phyloP scores from a whole-genome alignment of 2,888 invertebrate species.

The Anagyrus pseudococci region DNA sequence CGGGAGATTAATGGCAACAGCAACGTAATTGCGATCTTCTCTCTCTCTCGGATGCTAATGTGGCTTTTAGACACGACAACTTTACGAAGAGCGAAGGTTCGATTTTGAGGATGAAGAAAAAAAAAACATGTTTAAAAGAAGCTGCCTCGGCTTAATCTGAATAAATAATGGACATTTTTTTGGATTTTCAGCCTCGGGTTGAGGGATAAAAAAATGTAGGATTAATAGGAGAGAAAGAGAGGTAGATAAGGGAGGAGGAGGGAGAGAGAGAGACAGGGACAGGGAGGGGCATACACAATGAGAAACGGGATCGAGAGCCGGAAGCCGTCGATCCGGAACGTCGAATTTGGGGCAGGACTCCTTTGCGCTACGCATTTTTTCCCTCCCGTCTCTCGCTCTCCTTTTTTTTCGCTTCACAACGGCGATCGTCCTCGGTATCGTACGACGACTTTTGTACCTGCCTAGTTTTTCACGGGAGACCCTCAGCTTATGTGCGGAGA shows the following conservation, averaged over 20 bases:
- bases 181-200: too few relatives aligned
- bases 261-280: neutral
- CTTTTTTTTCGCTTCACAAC: constrained; percentile 2
- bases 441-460: constrained; percentile 58
- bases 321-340: constrained; percentile 32
- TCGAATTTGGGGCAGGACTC: constrained; percentile 16
- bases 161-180: neutral
- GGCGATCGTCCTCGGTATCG: constrained; percentile 46
- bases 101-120: too few relatives aligned
- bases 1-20: too few relatives aligned
- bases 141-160: too few relatives aligned
- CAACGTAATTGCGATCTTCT: too few relatives aligned
- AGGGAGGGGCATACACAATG: neutral
- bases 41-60: too few relatives aligned
- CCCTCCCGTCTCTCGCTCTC: neutral
- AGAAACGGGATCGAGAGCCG: constrained; percentile 22
- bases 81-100: too few relatives aligned
- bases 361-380: constrained; percentile 20
- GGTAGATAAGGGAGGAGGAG: neutral
- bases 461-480: constrained; percentile 13
- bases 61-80: too few relatives aligned
- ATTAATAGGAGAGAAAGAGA: neutral
- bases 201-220: neutral
- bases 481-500: neutral
- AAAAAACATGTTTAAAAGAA: too few relatives aligned